Evolutionary conservation across 2,113 vertebrate species (phyloP).

Genomic region (Aplodontia rufa): DNA sequence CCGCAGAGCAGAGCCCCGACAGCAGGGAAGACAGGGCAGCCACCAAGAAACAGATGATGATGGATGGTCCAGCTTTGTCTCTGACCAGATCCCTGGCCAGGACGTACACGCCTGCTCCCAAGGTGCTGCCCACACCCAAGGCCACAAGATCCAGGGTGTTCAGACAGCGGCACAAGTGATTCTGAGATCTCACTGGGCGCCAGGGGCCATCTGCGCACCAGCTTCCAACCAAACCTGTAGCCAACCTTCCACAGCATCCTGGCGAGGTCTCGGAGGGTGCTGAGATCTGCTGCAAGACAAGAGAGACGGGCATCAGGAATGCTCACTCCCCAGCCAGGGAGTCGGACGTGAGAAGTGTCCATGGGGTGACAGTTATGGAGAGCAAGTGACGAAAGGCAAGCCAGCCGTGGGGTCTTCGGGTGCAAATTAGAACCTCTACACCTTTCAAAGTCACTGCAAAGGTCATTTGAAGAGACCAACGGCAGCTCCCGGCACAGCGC

Average conservation of each 20-base stretch:
- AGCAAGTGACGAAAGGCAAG: background rate
- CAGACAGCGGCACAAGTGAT: constrained; percentile 89
- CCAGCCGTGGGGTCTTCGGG: background rate
- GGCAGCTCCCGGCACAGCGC: too few relatives aligned
- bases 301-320: accelerated
- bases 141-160: constrained; percentile 92
- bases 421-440: background rate
- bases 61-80: constrained; percentile 90
- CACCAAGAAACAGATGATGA: constrained; percentile 93
- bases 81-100: constrained; percentile 92
- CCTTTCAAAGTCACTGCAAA: too few relatives aligned
- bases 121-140: constrained; percentile 92
- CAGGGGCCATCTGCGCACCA: constrained; percentile 87
- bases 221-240: constrained; percentile 81
- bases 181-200: constrained; percentile 73
- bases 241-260: constrained; percentile 83
- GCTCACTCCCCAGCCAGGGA: background rate
- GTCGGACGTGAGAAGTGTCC: background rate
- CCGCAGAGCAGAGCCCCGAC: constrained; percentile 94
- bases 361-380: background rate
- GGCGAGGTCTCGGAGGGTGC: background rate
- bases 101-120: constrained; percentile 93
- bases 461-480: too few relatives aligned
- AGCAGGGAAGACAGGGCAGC: constrained; percentile 91
- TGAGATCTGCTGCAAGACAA: background rate